Evolutionary conservation across 2,113 vertebrate genomes (phyloP).

Genomic region (Sitta europaea): DNA sequence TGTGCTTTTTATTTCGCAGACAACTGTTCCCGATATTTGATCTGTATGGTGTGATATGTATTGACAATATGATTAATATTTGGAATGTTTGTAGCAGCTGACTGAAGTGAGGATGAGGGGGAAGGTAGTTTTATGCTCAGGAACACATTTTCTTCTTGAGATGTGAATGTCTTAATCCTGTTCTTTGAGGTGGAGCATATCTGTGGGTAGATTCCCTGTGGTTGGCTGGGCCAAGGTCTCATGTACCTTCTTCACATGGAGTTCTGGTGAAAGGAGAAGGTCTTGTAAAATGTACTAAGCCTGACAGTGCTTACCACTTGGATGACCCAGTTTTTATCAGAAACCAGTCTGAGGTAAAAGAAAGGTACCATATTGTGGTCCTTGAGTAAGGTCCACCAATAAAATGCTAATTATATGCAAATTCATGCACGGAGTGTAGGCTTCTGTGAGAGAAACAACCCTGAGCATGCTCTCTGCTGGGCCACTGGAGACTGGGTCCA

Average conservation of each 20-base stretch:
- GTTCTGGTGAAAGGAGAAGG: neutral
- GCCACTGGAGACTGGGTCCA: rapidly evolving
- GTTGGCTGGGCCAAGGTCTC: neutral
- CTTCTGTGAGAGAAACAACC: neutral
- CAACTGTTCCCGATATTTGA: neutral
- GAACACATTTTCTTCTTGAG: neutral
- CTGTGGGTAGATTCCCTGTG: neutral
- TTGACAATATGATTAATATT: neutral
- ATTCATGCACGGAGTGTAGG: neutral
- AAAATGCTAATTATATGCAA: neutral
- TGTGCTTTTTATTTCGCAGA: neutral
- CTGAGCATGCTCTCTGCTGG: neutral
- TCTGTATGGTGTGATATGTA: neutral
- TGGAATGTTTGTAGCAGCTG: neutral
- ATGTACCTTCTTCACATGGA: rapidly evolving
- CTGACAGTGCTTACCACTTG: neutral
- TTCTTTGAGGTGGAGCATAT: neutral
- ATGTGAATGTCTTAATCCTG: neutral
- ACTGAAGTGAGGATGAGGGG: neutral
- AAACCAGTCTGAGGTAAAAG: neutral
- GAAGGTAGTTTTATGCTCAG: neutral
- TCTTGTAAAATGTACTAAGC: neutral
- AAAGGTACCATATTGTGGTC: rapidly evolving
- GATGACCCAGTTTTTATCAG: neutral
- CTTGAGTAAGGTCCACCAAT: neutral